Evolutionary conservation across 2,797 vertebrate genomes (phyloP).

Genomic region (Acipenser oxyrinchus): DNA sequence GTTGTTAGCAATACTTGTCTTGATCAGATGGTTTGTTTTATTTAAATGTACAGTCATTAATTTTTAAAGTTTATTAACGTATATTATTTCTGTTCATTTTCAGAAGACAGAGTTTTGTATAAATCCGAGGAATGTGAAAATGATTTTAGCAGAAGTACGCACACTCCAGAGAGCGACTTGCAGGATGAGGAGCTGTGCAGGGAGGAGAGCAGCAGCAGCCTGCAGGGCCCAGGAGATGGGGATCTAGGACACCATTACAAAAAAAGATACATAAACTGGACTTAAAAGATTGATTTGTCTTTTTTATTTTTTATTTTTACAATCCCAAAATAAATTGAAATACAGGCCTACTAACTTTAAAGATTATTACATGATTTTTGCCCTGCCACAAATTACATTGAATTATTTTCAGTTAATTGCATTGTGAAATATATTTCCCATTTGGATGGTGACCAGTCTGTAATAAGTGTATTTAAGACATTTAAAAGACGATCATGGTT

Average conservation of each 20-base stretch:
- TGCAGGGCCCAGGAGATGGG: constrained; percentile 38
- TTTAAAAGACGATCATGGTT: constrained; percentile 29
- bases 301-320: too few relatives aligned
- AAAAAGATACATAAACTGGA: too few relatives aligned
- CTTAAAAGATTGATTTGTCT: too few relatives aligned
- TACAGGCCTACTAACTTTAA: constrained; percentile 4
- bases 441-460: constrained; percentile 37
- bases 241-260: constrained; percentile 40
- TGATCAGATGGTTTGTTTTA: too few relatives aligned
- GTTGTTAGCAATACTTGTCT: too few relatives aligned
- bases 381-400: too few relatives aligned
- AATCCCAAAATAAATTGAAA: too few relatives aligned
- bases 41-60: too few relatives aligned
- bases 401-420: too few relatives aligned
- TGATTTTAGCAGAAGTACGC: constrained; percentile 64
- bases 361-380: constrained; percentile 1
- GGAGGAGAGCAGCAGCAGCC: constrained; percentile 64
- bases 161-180: constrained; percentile 60
- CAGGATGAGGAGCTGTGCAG: constrained; percentile 66
- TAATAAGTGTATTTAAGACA: constrained; percentile 50
- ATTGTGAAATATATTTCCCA: too few relatives aligned
- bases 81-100: background rate
- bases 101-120: constrained; percentile 75
- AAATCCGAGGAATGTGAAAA: constrained; percentile 66
- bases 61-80: too few relatives aligned